phyloP scores from a whole-genome alignment of 2,113 vertebrate species.

The Nanorana parkeri region DNA sequence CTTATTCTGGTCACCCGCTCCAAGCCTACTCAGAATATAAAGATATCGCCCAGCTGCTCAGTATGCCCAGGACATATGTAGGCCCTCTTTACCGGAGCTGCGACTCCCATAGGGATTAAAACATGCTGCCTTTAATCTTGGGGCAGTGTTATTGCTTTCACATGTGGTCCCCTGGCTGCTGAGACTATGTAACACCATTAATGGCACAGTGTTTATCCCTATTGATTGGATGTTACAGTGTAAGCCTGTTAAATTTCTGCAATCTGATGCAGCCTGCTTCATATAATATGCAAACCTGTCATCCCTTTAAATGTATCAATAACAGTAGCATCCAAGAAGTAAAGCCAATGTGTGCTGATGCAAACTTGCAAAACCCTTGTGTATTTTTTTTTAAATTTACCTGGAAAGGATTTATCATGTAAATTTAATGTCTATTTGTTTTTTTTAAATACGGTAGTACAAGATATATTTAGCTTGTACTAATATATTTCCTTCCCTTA shows the following conservation, averaged over 20 bases:
- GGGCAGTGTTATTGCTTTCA: slow-evolving; percentile 32
- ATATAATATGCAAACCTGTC: neutral
- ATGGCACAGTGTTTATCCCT: slow-evolving; percentile 39
- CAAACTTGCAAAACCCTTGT: too few relatives aligned
- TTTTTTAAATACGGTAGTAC: too few relatives aligned
- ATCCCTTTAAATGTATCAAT: too few relatives aligned
- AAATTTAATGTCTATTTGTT: too few relatives aligned
- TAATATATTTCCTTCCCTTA: too few relatives aligned
- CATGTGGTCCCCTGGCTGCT: slow-evolving; percentile 41
- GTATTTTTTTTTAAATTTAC: too few relatives aligned
- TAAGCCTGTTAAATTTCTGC: slow-evolving; percentile 37
- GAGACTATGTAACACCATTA: slow-evolving; percentile 10
- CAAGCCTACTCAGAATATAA: too few relatives aligned
- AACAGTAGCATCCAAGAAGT: too few relatives aligned
- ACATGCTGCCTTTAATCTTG: slow-evolving; percentile 38
- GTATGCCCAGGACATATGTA: slow-evolving; percentile 56
- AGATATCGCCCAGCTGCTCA: slow-evolving; percentile 37
- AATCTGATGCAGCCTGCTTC: slow-evolving; percentile 10
- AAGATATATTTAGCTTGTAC: too few relatives aligned
- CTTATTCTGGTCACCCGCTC: too few relatives aligned
- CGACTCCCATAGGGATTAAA: slow-evolving; percentile 51
- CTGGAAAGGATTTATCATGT: too few relatives aligned
- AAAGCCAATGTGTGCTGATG: too few relatives aligned
- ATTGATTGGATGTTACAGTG: slow-evolving; percentile 41
- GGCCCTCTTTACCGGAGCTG: neutral